Conservation (phyloP, 2,888 invertebrate genomes). For the Agriopis marginaria region DNA sequence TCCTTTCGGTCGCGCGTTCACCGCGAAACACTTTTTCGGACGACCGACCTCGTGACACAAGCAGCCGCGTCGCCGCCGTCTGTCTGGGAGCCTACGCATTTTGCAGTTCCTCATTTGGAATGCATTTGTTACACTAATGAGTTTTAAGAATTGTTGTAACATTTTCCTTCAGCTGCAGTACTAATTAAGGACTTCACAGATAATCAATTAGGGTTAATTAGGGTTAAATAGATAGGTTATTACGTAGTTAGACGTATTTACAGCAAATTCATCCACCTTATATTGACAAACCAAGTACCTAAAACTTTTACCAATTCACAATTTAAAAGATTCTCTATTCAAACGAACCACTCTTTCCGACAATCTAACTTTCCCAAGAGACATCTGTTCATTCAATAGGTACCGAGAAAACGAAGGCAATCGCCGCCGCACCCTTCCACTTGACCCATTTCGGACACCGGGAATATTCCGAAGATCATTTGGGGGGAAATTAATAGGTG, state of each 20-base stretch:
- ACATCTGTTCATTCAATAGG: conserved; percentile 36
- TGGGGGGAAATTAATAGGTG: conserved; percentile 74
- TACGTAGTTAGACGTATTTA: not conserved
- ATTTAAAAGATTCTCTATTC: conserved; percentile 23
- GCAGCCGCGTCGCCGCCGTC: conserved; percentile 39
- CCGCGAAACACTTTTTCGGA: conserved; percentile 75
- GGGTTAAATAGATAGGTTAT: not conserved
- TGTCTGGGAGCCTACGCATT: conserved; percentile 49
- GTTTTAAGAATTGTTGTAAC: conserved; percentile 9
- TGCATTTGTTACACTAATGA: conserved; percentile 37
- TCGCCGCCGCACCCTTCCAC: conserved; percentile 41
- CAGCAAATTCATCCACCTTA: not conserved
- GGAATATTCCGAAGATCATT: conserved; percentile 61
- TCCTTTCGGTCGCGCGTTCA: conserved; percentile 77
- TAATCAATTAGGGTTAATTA: not conserved
- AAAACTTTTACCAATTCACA: conserved; percentile 22
- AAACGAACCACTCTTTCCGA: conserved; percentile 35
- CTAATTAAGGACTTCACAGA: not conserved
- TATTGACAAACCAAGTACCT: not conserved
- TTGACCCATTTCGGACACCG: conserved; percentile 44
- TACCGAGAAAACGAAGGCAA: conserved; percentile 42
- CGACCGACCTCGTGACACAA: conserved; percentile 81
- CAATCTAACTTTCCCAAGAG: conserved; percentile 32
- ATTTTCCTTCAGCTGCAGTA: not conserved
- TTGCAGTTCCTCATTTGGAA: conserved; percentile 38